Evolutionary conservation across 2,797 vertebrate species (phyloP).

Genomic region (Heterohyrax brucei): DNA sequence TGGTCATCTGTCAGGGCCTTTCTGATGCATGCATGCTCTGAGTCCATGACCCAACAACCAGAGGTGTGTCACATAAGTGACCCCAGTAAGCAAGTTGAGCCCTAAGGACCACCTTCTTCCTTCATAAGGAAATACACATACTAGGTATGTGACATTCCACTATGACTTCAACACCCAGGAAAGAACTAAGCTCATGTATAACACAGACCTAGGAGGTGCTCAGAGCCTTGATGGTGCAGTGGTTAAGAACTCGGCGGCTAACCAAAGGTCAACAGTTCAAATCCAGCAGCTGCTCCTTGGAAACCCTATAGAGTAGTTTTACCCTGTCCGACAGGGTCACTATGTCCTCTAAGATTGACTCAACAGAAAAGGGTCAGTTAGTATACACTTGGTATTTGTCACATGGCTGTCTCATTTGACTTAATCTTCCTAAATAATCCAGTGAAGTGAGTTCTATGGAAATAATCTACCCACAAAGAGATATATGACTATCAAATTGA

Average conservation of each 20-base stretch:
- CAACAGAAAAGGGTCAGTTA: too few species aligned
- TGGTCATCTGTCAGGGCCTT: not conserved
- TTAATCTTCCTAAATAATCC: not conserved
- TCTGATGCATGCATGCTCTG: not conserved
- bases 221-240: too few species aligned
- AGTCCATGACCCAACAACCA: not conserved
- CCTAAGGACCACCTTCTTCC: not conserved
- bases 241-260: too few species aligned
- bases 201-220: rapidly evolving
- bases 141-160: not conserved
- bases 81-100: not conserved
- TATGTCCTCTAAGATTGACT: too few species aligned
- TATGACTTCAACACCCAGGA: not conserved
- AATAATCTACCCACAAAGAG: not conserved
- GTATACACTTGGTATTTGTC: too few species aligned
- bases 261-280: too few species aligned
- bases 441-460: not conserved
- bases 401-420: not conserved
- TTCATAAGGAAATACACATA: not conserved
- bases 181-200: not conserved
- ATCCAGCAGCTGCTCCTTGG: too few species aligned
- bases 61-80: not conserved
- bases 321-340: too few species aligned
- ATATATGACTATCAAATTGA: not conserved
- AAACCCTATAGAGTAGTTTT: too few species aligned